Percentiles rank a stretch among this genome's conserved stretches.
These are phyloP conservation scores for Haemorhous mexicanus DNA, from an alignment of 2,113 vertebrate species.

Conservation along the genomic window DNA sequence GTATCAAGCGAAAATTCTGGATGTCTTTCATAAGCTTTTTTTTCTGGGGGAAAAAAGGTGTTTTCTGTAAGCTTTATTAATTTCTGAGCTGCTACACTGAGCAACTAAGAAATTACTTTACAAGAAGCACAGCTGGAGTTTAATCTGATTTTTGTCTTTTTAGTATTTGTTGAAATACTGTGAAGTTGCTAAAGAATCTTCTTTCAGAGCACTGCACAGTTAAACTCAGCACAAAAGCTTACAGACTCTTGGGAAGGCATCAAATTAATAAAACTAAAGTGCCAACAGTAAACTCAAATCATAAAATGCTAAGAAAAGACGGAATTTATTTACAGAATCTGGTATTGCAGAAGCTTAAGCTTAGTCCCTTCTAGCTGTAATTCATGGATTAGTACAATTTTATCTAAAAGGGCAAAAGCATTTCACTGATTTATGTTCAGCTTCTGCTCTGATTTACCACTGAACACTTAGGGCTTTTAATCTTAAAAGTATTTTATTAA, in stretches of 20 bases:
- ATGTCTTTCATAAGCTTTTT: not conserved
- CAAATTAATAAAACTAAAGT: not conserved
- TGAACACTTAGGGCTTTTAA: not conserved
- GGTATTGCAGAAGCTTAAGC: not conserved
- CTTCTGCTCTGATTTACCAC: not conserved
- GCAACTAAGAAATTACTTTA: not conserved
- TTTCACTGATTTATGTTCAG: not conserved
- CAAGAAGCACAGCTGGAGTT: not conserved
- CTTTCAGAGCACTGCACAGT: not conserved
- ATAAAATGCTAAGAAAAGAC: not conserved
- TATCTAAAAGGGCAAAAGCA: not conserved
- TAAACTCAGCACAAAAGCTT: not conserved
- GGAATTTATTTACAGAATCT: not conserved
- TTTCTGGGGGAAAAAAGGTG: fast-evolving
- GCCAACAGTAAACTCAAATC: not conserved
- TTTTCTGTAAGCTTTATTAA: not conserved
- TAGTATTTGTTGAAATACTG: not conserved
- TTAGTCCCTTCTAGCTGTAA: not conserved
- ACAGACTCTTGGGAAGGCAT: not conserved
- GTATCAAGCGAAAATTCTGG: not conserved
- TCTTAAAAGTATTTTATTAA: not conserved
- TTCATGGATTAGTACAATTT: not conserved
- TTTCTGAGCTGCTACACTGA: not conserved
- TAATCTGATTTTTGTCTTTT: not conserved
- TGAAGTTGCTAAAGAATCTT: not conserved